Percentiles rank a stretch among this genome's conserved stretches.
These are phyloP conservation scores for Protonibea diacanthus DNA, from an alignment of 2,797 vertebrate species.

Conservation along the genomic window DNA sequence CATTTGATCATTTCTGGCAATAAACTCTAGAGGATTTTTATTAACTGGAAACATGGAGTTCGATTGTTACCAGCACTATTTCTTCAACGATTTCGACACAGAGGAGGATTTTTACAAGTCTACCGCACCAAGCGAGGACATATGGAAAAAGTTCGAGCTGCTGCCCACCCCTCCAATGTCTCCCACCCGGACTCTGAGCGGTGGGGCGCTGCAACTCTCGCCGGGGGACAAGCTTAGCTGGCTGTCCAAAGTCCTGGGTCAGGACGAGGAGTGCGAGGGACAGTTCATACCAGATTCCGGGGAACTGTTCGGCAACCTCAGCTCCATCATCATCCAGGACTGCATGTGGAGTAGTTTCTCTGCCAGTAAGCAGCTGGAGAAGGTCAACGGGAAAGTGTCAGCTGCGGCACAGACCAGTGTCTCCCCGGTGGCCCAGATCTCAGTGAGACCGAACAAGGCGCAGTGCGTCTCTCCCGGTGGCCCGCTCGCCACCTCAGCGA, in stretches of 20 bases:
- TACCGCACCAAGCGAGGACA: conserved; percentile 96
- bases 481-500: conserved; percentile 49
- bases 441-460: conserved; percentile 66
- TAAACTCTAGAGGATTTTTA: conserved; percentile 63
- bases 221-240: conserved; percentile 85
- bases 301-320: conserved; percentile 90
- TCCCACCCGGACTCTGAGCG: conserved; percentile 84
- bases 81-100: conserved; percentile 89
- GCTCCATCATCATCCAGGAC: conserved; percentile 94
- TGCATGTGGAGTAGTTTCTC: conserved; percentile 99
- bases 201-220: conserved; percentile 66
- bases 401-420: conserved; percentile 62
- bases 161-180: conserved; percentile 93
- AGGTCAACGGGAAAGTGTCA: conserved; percentile 87
- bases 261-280: conserved; percentile 87
- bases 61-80: conserved; percentile 92
- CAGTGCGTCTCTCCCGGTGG: conserved; percentile 74
- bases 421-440: conserved; percentile 59
- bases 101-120: conserved; percentile 95
- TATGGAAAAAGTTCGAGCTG: conserved; percentile 99
- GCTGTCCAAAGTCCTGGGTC: conserved; percentile 81
- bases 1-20: conserved; percentile 59
- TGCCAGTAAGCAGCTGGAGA: conserved; percentile 92
- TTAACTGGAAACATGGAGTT: conserved; percentile 87
- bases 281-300: conserved; percentile 81